Percentiles rank a stretch among this genome's conserved stretches.
These are phyloP conservation scores for Protobothrops flavoviridis DNA, from an alignment of 2,113 vertebrate species.

Conservation along the genomic window DNA sequence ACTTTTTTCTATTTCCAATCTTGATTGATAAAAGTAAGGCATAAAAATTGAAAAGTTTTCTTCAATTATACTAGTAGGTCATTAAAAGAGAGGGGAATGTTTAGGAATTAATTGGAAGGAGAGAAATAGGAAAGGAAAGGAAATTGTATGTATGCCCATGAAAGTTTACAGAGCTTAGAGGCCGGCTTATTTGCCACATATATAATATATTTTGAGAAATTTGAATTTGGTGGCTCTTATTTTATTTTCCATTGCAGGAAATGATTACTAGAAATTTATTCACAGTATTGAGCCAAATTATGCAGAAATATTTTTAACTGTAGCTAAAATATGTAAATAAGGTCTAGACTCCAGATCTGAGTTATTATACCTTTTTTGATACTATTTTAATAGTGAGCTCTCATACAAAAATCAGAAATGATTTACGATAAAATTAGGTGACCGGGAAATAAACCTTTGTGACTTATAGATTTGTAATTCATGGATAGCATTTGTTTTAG, in stretches of 20 bases:
- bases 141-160: not conserved
- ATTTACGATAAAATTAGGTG: not conserved
- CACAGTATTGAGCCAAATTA: not conserved
- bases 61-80: not conserved
- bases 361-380: not conserved
- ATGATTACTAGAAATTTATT: not conserved
- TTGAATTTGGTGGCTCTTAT: not conserved
- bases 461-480: not conserved
- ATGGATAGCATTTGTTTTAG: not conserved
- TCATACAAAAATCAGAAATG: not conserved
- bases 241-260: not conserved
- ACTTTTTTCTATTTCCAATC: not conserved
- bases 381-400: not conserved
- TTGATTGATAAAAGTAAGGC: not conserved
- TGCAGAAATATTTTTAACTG: not conserved
- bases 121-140: not conserved
- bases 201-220: conserved; percentile 2
- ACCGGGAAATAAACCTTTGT: not conserved
- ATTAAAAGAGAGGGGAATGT: not conserved
- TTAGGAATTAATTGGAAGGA: not conserved
- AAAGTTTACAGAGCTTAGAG: not conserved
- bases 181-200: conserved; percentile 25
- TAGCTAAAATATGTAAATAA: not conserved
- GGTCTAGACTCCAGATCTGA: not conserved
- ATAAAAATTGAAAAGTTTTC: not conserved